Evolutionary conservation across 2,113 vertebrate species (phyloP), one percentile per base, ranked within the genome.

Genomic region (Isichthys henryi): DNA sequence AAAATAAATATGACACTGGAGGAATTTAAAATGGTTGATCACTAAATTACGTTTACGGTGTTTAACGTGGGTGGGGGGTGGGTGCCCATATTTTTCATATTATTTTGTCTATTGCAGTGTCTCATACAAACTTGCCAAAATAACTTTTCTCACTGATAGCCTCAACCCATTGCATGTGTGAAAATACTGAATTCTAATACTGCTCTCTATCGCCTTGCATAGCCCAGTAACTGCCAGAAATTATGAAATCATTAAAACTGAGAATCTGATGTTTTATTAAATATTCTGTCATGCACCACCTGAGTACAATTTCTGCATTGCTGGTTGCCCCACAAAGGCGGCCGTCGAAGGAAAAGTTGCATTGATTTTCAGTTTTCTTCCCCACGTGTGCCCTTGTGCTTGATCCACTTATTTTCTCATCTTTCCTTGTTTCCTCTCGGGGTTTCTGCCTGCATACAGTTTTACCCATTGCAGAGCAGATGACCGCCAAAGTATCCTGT

Each of bases 341-440:
- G 89, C n/a, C 88, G 74, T 91, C 80, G 74, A 90, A 90, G 92
- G n/a, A 86, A 94, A 93, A 92, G 91, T 92, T 82, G 93, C 95
- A 96, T 96, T 94, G 95, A 96, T 96, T 96, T 84, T 94, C 92
- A 92, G 90, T 93, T 94, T 92, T 91, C 95, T 92, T 93, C 88
- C 91, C 89, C 43, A 19, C 27, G 21, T 70, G 84, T 94, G 93
- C 95, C 94, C 95, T 95, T 93, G 93, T 49, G 91, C 93, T 93
- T 95, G 95, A 96, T 95, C 95, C 95, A 96, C 96, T 96, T 96
- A 96, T 96, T 95, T 95, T 95, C 95, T 96, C 96, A 95, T 96
- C 94, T 95, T 96, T 95, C 95, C 93, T 91, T 90, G 92, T 94
- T 94, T 93, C 94, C 95, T 95, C 94, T 90, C 95, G 95, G 95